These are phyloP conservation scores for Artemia sp. DNA, from an alignment of 2,888 invertebrate species.

Conservation along the genomic window DNA sequence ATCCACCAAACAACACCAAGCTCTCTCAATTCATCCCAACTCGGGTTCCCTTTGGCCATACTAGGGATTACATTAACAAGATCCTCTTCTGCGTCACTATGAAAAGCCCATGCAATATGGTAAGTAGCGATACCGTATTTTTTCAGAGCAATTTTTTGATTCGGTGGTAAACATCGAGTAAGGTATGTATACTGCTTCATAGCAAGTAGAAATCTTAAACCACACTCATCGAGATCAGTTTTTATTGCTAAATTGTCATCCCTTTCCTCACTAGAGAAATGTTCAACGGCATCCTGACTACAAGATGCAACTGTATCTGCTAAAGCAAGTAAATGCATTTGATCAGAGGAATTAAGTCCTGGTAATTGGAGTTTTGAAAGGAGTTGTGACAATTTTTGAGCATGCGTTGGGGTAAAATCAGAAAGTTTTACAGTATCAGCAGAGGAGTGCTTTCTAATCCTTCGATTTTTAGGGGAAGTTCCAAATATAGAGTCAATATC, in stretches of 20 bases:
- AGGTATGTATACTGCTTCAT: conserved; percentile 96
- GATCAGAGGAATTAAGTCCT: conserved; percentile 85
- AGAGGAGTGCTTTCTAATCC: conserved; percentile 46
- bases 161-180: conserved; percentile 73
- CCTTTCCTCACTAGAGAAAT: conserved; percentile 35
- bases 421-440: conserved; percentile 27
- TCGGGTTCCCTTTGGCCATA: conserved; percentile 55
- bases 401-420: conserved; percentile 25
- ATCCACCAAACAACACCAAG: conserved; percentile 95
- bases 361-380: conserved; percentile 83
- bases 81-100: conserved; percentile 94
- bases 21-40: conserved; percentile 78
- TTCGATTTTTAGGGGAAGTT: conserved; percentile 37
- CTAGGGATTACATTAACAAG: conserved; percentile 72
- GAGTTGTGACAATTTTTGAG: background rate
- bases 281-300: conserved; percentile 36
- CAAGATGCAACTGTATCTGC: conserved; percentile 94
- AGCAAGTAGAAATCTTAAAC: conserved; percentile 79
- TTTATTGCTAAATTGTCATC: conserved; percentile 31
- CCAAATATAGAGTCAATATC: conserved; percentile 31
- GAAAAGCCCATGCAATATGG: conserved; percentile 96
- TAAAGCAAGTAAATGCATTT: conserved; percentile 96
- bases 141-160: conserved; percentile 67
- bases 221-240: conserved; percentile 72
- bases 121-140: conserved; percentile 70